Evolutionary conservation across 2,113 vertebrate genomes (phyloP), one percentile per base, ranked within the genome.

Genomic region (Pterocles orientalis): DNA sequence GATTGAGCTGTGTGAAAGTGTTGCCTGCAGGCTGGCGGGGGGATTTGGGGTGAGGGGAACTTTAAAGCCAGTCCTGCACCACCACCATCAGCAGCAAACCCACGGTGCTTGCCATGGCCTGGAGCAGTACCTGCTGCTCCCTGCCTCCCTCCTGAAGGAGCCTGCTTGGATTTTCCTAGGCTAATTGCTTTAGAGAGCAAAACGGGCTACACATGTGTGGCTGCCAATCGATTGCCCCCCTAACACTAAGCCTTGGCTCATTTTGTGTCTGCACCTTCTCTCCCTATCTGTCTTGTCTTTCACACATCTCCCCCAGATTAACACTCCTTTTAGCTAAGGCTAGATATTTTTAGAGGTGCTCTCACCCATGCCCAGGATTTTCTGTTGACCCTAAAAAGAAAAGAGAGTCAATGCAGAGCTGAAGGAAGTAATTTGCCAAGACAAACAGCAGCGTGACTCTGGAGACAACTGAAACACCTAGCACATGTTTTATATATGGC

Each of bases 61-160:
- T 77, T 79, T 79, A 72, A 78, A 54, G 26, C 34, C 34, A 12
- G 10, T 21, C 13, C 68, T 33, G 16, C 24, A 36, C 12, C 29
- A 84, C 5, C 3, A 0, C 20, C 34, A 26, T 18, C n/a, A 56
- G 31, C 5, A 4, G 48, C 62, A 70, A 57, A 56, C 8, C 58
- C 45, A 43, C 19, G 6, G 25, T 45, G 34, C 23, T 10, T 2
- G 7, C 24, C 9, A 7, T 0, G 2, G 41, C 34, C 45, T 6
- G 3, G 21, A 83, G 31, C 54, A 18, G 7, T 6, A 50, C 2
- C 18, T 0, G 0, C 29, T 83, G 31, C 24, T 34, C 24, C 24
- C 9, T 1, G 0, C 8, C 66, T 17, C 48, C 54, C 17, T 62
- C 8, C n/a, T 66, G 50, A 56, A 68, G 21, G 15, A 60, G 7